Conservation (phyloP, 2,113 vertebrate species). For the Nibea coibor region DNA sequence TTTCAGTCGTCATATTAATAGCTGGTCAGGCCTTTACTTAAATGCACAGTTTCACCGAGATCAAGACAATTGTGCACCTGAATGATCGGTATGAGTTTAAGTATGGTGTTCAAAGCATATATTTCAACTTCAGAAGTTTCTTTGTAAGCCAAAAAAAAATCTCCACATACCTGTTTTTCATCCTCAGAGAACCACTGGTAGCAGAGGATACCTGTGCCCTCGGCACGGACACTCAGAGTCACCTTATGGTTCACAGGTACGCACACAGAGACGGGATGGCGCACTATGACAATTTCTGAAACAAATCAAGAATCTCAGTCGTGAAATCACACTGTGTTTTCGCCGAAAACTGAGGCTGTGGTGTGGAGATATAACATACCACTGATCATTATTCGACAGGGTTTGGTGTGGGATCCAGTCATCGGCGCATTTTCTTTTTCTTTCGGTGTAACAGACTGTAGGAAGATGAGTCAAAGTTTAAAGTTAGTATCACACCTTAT, state of each 20-base stretch:
- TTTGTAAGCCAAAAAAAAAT: neutral
- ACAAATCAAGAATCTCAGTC: constrained; percentile 23
- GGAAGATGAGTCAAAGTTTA: neutral
- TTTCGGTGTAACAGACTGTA: constrained; percentile 14
- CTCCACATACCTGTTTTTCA: constrained; percentile 76
- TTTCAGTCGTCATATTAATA: neutral
- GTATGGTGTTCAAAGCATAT: too few relatives aligned
- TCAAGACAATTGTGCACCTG: neutral
- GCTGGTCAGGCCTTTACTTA: neutral
- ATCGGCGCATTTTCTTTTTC: constrained; percentile 61
- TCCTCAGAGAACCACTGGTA: constrained; percentile 89
- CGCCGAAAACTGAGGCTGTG: too few relatives aligned
- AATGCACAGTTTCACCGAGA: neutral
- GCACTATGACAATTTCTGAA: constrained; percentile 84
- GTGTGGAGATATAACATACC: constrained; percentile 54
- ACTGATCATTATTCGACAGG: constrained; percentile 70
- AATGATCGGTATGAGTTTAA: neutral
- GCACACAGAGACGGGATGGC: constrained; percentile 83
- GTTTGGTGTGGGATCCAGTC: constrained; percentile 41
- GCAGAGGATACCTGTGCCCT: constrained; percentile 74
- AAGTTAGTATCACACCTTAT: neutral
- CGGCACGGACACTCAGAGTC: constrained; percentile 82
- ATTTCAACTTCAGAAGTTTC: neutral
- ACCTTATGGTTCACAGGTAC: constrained; percentile 85
- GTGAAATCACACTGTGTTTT: neutral